phyloP scores from a whole-genome alignment of 1,140 invertebrate species.

The Drosophila kepulauana region DNA sequence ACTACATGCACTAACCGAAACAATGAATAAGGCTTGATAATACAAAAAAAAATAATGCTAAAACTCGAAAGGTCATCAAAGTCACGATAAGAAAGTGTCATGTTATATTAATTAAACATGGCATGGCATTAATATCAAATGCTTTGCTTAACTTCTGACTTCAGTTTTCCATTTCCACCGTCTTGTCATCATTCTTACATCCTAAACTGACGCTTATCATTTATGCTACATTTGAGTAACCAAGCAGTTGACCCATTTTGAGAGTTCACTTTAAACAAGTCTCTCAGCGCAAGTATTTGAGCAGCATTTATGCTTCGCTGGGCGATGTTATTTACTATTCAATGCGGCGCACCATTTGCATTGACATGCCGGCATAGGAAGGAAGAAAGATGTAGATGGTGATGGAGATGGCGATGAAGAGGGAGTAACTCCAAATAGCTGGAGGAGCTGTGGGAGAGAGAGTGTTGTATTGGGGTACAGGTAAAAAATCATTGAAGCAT shows the following conservation, averaged over 20 bases:
- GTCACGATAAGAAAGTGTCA: constrained; percentile 18
- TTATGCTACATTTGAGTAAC: constrained; percentile 38
- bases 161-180: constrained; percentile 1
- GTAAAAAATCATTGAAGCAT: constrained; percentile 65
- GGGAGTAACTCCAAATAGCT: not conserved
- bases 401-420: not conserved
- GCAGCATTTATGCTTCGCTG: constrained; percentile 43
- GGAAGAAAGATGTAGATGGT: too few relatives aligned
- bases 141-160: not conserved
- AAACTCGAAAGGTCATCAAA: constrained; percentile 14
- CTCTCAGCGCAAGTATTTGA: constrained; percentile 23
- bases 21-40: not conserved
- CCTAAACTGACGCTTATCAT: constrained; percentile 19
- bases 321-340: constrained; percentile 55
- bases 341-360: constrained; percentile 54
- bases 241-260: constrained; percentile 39
- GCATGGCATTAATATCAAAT: constrained; percentile 36
- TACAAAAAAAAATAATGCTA: too few relatives aligned
- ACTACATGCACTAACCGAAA: constrained; percentile 37
- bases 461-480: constrained; percentile 8
- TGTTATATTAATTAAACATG: constrained; percentile 41
- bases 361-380: constrained; percentile 35
- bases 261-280: constrained; percentile 29
- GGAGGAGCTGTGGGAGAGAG: not conserved
- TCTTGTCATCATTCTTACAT: not conserved